Evolutionary conservation across 2,888 invertebrate genomes (phyloP), one percentile per base, ranked within the genome.

Genomic region (Tipula lateralis): DNA sequence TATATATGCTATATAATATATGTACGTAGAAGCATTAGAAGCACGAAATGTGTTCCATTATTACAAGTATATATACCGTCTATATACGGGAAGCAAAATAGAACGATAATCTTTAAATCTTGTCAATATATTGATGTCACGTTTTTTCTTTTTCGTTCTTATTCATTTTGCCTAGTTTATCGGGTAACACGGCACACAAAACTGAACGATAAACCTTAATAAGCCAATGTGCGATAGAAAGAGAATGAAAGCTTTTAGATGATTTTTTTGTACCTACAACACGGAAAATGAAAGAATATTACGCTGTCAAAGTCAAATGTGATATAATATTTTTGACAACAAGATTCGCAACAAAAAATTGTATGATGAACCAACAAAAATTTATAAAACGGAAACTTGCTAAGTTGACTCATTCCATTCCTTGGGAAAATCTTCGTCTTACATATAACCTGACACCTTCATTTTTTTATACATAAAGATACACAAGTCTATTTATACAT

Each of bases 121-220:
- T 66, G 66, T 66, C 66, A 66, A 66, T 66, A 66, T 66, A 66
- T 66, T 66, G 66, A 66, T 66, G 66, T 66, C 24, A 66, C 66
- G 66, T 66, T 24, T 66, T 24, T 66, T 66, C 24, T 66, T 66
- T 66, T 19, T 66, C 24, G 24, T 3, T 66, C 24, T 24, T 24
- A 50, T 50, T 19, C 19, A 19, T 50, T 9, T 19, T 66, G 7
- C 24, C 66, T 66, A 24, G 7, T 12, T 24, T 66, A 16, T 50
- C 44, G 44, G n/a, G 44, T 44, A 19, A 66, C 24, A 24, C 24
- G 7, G 24, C 44, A 66, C 13, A 6, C 9, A 66, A 24, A 66
- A 24, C 24, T 24, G 66, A 66, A 24, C 24, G n/a, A 7, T n/a
- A n/a, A n/a, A 36, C 36, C n/a, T n/a, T n/a, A n/a, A n/a, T n/a